Conservation (phyloP, 2,113 vertebrate species). For the Fukomys damarensis region DNA sequence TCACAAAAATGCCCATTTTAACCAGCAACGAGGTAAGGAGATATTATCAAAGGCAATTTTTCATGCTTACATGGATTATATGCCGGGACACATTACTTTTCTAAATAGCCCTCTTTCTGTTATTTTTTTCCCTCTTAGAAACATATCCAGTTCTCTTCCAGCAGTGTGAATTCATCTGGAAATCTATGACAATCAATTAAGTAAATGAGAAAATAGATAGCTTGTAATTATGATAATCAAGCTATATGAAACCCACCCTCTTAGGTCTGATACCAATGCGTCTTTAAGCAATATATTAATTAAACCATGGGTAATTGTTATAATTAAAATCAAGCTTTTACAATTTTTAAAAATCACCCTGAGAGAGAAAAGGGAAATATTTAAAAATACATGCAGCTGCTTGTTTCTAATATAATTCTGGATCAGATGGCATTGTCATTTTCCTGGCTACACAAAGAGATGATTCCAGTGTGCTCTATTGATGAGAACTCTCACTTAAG, state of each 20-base stretch:
- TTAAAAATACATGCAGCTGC: constrained; percentile 68
- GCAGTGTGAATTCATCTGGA: constrained; percentile 78
- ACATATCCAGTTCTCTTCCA: constrained; percentile 77
- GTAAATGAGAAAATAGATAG: constrained; percentile 87
- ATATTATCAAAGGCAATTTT: constrained; percentile 69
- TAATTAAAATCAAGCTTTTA: constrained; percentile 83
- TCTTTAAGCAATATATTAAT: constrained; percentile 88
- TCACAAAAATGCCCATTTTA: constrained; percentile 79
- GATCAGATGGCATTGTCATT: constrained; percentile 6
- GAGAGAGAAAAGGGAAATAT: constrained; percentile 57
- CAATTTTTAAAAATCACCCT: constrained; percentile 73
- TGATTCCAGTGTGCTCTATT: not conserved
- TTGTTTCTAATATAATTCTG: constrained; percentile 63
- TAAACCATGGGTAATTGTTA: constrained; percentile 84
- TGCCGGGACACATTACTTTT: constrained; percentile 32
- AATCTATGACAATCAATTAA: constrained; percentile 88
- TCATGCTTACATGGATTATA: constrained; percentile 47
- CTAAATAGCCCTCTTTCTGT: constrained; percentile 60
- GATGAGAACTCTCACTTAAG: not conserved
- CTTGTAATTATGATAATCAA: constrained; percentile 88
- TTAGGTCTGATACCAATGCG: constrained; percentile 81
- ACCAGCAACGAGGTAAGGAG: constrained; percentile 74
- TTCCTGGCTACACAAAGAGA: not conserved
- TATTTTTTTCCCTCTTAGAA: constrained; percentile 38
- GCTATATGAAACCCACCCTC: constrained; percentile 82